These are phyloP conservation scores for Corapipo altera DNA, from an alignment of 2,113 vertebrate genomes.

Conservation along the genomic window DNA sequence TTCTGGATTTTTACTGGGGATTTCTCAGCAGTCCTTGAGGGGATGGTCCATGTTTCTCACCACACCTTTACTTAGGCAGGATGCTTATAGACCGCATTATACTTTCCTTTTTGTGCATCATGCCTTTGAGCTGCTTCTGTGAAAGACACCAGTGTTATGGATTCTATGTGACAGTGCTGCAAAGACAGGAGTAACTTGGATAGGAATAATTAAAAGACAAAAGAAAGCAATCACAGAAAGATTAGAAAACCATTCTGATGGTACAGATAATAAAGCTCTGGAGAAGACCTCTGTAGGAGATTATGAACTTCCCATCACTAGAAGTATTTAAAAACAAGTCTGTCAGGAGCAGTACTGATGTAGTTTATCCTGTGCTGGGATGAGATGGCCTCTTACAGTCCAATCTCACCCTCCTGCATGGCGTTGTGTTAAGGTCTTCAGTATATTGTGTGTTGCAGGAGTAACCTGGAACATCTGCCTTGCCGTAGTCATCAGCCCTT, in stretches of 20 bases:
- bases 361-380: background rate
- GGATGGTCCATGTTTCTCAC: background rate
- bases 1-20: background rate
- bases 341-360: background rate
- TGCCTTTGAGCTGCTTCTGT: background rate
- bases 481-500: background rate
- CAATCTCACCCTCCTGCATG: fast-evolving
- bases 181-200: background rate
- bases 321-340: background rate
- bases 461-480: background rate
- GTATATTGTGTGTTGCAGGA: background rate
- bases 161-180: background rate
- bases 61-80: background rate
- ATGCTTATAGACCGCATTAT: background rate
- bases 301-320: background rate
- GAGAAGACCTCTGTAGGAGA: background rate
- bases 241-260: background rate
- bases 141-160: fast-evolving
- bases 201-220: background rate
- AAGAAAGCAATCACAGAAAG: background rate
- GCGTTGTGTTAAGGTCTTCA: background rate
- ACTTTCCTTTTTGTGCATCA: background rate
- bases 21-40: background rate
- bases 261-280: background rate
- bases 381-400: background rate